Conservation (phyloP, 1,140 invertebrate genomes). For the Neodiprion pinetum region DNA sequence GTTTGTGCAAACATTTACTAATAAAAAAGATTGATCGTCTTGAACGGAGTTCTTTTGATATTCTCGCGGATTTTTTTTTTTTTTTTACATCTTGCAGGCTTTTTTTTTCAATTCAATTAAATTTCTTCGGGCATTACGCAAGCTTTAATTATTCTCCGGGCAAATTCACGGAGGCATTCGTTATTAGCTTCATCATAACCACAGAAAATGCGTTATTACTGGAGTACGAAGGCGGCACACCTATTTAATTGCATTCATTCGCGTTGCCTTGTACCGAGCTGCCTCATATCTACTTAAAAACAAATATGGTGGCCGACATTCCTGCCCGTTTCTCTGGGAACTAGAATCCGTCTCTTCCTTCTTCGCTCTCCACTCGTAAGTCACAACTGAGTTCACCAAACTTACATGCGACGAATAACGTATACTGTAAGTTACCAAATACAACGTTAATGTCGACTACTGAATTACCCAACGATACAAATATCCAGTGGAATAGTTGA, state of each 20-base stretch:
- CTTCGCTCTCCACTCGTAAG: constrained; percentile 32
- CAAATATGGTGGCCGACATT: constrained; percentile 37
- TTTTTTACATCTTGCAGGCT: not conserved
- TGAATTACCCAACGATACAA: too few species aligned
- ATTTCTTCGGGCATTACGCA: not conserved
- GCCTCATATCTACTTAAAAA: too few species aligned
- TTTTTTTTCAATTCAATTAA: not conserved
- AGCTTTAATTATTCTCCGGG: not conserved
- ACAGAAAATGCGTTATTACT: constrained; percentile 26
- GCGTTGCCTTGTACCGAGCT: not conserved
- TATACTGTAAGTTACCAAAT: too few species aligned
- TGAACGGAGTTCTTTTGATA: too few species aligned
- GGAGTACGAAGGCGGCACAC: constrained; percentile 25
- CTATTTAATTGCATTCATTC: constrained; percentile 33
- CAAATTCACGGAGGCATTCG: not conserved
- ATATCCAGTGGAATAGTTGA: too few species aligned
- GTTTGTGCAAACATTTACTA: too few species aligned
- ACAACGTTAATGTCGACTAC: too few species aligned
- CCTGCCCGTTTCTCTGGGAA: constrained; percentile 34
- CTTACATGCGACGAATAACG: not conserved
- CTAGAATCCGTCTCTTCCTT: constrained; percentile 30
- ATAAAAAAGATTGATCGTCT: too few species aligned
- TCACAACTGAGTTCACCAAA: constrained; percentile 18
- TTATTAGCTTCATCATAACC: constrained; percentile 34
- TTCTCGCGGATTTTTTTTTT: too few species aligned